Percentiles rank a stretch among this genome's conserved stretches.
phyloP scores from a whole-genome alignment of 2,113 vertebrate genomes.

The Sardina pilchardus region DNA sequence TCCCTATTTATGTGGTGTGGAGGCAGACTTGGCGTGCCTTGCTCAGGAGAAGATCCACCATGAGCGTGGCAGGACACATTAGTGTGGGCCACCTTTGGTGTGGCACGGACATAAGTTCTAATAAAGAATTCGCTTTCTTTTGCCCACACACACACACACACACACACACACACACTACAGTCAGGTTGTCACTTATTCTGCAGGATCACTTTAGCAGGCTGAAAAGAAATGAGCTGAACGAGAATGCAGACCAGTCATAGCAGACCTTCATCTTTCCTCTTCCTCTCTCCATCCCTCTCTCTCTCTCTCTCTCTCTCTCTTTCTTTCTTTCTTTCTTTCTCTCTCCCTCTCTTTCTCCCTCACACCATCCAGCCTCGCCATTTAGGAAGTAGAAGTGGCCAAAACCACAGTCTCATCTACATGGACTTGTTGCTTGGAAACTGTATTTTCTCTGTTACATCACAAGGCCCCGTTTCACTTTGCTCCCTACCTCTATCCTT shows the following conservation, averaged over 20 bases:
- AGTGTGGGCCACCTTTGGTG: no score
- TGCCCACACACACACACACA: neutral
- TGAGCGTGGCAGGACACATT: no score
- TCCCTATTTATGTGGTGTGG: no score
- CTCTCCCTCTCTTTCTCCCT: neutral
- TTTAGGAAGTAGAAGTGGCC: neutral
- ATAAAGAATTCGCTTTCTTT: no score
- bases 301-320: neutral
- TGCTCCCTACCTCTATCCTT: neutral
- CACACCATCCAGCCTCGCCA: neutral
- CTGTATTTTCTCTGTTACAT: slow-evolving; percentile 28
- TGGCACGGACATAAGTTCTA: no score
- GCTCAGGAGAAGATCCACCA: no score
- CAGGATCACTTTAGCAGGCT: no score
- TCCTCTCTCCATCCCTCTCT: neutral
- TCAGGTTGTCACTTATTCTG: neutral
- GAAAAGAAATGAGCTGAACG: no score
- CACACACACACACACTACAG: neutral
- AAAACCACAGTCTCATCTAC: neutral
- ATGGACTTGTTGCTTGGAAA: slow-evolving; percentile 54
- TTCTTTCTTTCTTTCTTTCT: neutral
- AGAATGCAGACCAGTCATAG: no score
- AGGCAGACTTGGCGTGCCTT: no score
- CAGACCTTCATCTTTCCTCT: no score
- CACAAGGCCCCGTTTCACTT: neutral